Percentiles rank a stretch among this genome's conserved stretches.
Conservation (phyloP, 2,113 vertebrate species). For the Tupaia chinensis region DNA sequence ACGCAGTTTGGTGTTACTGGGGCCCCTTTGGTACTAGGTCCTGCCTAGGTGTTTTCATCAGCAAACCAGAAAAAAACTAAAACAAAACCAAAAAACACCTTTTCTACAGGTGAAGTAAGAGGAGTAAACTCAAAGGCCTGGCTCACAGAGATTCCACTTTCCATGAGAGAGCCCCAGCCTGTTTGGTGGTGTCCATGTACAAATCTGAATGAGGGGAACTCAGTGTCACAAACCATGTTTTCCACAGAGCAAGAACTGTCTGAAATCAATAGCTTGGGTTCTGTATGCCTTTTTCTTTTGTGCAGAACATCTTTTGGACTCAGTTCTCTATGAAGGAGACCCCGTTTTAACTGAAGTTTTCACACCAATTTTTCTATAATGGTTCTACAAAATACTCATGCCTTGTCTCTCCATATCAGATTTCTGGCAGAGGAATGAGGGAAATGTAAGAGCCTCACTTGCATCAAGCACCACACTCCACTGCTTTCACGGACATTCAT, state of each 20-base stretch:
- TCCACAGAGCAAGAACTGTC: not conserved
- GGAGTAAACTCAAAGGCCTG: not conserved
- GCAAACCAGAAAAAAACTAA: not conserved
- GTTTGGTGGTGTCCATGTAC: not conserved
- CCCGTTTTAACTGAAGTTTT: not conserved
- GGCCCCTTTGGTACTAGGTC: not conserved
- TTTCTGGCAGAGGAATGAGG: constrained; percentile 34
- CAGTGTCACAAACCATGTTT: not conserved
- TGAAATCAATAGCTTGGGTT: not conserved
- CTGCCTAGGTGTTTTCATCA: not conserved
- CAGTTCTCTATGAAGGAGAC: not conserved
- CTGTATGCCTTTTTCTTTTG: not conserved
- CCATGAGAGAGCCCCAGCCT: not conserved
- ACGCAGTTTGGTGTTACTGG: not conserved
- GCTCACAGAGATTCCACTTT: not conserved
- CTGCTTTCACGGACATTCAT: no score
- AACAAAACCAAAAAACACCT: not conserved
- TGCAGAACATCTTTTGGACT: not conserved
- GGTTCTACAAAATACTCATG: not conserved
- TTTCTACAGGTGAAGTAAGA: not conserved
- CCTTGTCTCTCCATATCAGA: constrained; percentile 17
- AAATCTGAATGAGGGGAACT: not conserved
- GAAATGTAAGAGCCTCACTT: not conserved
- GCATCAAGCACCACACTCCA: no score
- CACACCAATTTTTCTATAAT: not conserved